Percentiles rank a stretch among this genome's conserved stretches.
Evolutionary conservation across 2,797 vertebrate genomes (phyloP).

Genomic region (Pangasius sanitwongsei): DNA sequence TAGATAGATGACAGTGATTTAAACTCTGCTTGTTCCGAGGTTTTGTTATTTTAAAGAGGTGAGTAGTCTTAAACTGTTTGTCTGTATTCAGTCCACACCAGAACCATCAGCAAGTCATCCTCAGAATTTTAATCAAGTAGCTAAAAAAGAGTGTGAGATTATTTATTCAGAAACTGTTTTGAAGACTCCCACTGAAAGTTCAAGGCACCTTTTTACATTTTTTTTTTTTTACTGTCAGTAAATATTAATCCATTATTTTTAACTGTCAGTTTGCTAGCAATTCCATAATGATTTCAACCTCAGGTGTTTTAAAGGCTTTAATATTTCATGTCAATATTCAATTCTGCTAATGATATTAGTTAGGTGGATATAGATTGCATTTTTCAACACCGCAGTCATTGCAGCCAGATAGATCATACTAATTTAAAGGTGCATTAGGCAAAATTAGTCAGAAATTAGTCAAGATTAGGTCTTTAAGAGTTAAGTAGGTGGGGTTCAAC

Average conservation of each 20-base stretch:
- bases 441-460: background rate
- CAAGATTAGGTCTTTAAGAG: background rate
- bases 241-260: background rate
- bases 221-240: background rate
- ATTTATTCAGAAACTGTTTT: background rate
- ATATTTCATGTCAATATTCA: background rate
- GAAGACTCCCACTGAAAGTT: background rate
- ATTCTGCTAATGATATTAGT: slow-evolving; percentile 3
- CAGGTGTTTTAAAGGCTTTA: background rate
- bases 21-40: background rate
- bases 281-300: background rate
- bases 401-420: background rate
- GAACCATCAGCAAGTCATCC: background rate
- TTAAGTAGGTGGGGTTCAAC: background rate
- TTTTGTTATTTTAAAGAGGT: background rate
- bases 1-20: background rate
- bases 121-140: slow-evolving; percentile 22
- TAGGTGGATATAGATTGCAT: background rate
- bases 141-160: background rate
- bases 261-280: background rate
- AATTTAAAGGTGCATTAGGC: slow-evolving; percentile 16
- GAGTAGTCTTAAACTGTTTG: background rate
- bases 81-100: slow-evolving; percentile 15
- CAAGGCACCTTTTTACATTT: background rate
- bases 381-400: background rate